Conservation (phyloP, 1,140 invertebrate genomes). For the Drosophila athabasca region DNA sequence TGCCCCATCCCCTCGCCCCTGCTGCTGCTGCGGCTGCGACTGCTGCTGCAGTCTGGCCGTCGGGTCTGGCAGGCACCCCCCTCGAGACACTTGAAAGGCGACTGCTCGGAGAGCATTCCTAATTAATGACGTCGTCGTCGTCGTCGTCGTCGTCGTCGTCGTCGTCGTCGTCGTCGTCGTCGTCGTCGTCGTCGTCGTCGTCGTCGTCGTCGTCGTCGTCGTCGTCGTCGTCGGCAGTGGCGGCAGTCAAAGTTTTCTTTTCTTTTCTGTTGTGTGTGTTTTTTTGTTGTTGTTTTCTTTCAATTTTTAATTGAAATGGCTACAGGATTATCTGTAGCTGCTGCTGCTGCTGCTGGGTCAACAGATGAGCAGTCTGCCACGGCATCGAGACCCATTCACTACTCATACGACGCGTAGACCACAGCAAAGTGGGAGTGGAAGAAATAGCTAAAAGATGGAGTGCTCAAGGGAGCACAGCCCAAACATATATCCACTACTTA, state of each 20-base stretch:
- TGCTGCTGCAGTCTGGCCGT: neutral
- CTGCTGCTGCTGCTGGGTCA: conserved; percentile 15
- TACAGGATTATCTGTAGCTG: conserved; percentile 40
- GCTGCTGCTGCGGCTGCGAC: neutral
- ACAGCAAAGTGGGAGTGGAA: conserved; percentile 20
- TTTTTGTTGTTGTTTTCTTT: conserved; percentile 31
- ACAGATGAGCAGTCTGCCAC: conserved; percentile 36
- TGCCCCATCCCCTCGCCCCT: neutral
- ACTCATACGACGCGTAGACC: conserved; percentile 70
- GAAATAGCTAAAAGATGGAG: too few species aligned
- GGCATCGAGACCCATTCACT: conserved; percentile 34
- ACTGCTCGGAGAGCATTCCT: conserved; percentile 71
- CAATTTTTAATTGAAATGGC: conserved; percentile 70
- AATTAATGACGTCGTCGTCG: conserved; percentile 74
- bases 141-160: conserved; percentile 42
- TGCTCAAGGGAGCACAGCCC: too few species aligned
- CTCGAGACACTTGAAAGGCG: conserved; percentile 67
- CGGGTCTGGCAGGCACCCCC: neutral
- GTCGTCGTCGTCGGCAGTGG: conserved; percentile 32
- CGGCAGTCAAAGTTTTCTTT: conserved; percentile 40
- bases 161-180: conserved; percentile 15
- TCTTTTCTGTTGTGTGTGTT: conserved; percentile 27
- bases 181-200: conserved; percentile 18
- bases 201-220: conserved; percentile 37
- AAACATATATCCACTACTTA: too few species aligned